Base-by-base conservation (phyloP, 2,113 vertebrate species). In the Redunca redunca region DNA sequence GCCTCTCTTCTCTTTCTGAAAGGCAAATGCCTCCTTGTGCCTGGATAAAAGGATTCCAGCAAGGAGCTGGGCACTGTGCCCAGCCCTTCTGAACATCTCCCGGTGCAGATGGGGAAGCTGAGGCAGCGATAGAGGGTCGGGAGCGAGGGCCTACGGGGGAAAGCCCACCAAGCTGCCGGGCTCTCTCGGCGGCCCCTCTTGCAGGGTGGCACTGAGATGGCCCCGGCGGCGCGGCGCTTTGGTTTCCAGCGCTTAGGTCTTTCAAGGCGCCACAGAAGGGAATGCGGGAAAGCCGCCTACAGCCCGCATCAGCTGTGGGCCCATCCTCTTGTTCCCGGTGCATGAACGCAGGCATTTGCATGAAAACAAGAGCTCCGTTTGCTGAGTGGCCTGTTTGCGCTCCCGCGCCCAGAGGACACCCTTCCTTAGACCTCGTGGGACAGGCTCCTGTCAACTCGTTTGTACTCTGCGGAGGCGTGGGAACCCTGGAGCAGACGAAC, bases 341-440 rank as follows among this genome's bases (percentile, higher is more conserved):
- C 43, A 7, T 3, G 15, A 90, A 92, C 90, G 96, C 93, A 97
- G 88, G 23, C 9, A 50, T 97, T 71, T 88, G 81, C 88, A 88
- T 84, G 88, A 90, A 90, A 96, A 88, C 96, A 58, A 85, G 62
- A 94, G 55, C 85, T 48, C 50, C 2, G 23, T 52, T 50, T 25
- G 93, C 91, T 3, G 93, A 43, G 87, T 28, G 52, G 48, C 80
- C 1, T 1, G 67, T 23, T 23, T 1, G 87, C 43, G 30, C 58
- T 88, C 77, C 71, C 7, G 82, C 21, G 57, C 50, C 48, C n/a
- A 6, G 19, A 58, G 14, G n/a, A 14, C 26, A 57, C 82, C 19
- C n/a, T 40, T 43, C 26, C 93, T n/a, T n/a, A 23, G n/a, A 50
- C 48, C 17, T 12, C 80, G 5, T 50, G 5, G 48, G 30, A 83